Conservation (phyloP, 2,113 vertebrate genomes). For the Cervus canadensis region DNA sequence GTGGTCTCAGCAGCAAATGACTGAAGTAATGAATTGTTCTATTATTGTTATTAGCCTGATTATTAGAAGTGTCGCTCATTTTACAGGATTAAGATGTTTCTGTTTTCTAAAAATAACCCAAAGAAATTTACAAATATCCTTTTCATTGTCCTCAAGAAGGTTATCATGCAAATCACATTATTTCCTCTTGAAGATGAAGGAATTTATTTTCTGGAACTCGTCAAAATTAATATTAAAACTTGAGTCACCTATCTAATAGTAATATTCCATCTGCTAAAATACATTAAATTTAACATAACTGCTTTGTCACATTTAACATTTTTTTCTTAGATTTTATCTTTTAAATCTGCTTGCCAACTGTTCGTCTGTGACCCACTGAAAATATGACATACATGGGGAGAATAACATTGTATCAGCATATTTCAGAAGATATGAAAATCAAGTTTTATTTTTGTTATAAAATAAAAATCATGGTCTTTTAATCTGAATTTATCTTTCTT, state of each 20-base stretch:
- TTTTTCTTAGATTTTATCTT: conserved; percentile 16
- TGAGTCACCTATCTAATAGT: not conserved
- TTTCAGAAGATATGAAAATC: conserved; percentile 29
- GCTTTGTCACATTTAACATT: not conserved
- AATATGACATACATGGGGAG: not conserved
- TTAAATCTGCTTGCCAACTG: conserved; percentile 9
- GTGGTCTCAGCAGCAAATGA: not conserved
- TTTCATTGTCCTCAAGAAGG: not conserved
- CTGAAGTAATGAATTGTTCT: not conserved
- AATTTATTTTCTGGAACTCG: conserved; percentile 10
- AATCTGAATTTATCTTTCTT: not conserved
- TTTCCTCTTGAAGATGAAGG: not conserved
- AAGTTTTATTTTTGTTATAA: conserved; percentile 24
- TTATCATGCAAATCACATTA: not conserved
- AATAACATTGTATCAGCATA: not conserved
- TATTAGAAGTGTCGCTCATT: not conserved
- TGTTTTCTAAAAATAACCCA: conserved; percentile 13
- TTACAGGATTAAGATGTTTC: conserved; percentile 33
- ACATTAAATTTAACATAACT: conserved; percentile 9
- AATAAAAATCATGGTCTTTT: conserved; percentile 32
- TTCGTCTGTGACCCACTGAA: not conserved
- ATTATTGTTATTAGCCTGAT: not conserved
- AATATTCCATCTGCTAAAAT: conserved; percentile 17
- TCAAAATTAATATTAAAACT: not conserved
- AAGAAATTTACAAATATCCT: not conserved